These are phyloP conservation scores for Labeo catla DNA, from an alignment of 2,113 vertebrate species.

Conservation along the genomic window DNA sequence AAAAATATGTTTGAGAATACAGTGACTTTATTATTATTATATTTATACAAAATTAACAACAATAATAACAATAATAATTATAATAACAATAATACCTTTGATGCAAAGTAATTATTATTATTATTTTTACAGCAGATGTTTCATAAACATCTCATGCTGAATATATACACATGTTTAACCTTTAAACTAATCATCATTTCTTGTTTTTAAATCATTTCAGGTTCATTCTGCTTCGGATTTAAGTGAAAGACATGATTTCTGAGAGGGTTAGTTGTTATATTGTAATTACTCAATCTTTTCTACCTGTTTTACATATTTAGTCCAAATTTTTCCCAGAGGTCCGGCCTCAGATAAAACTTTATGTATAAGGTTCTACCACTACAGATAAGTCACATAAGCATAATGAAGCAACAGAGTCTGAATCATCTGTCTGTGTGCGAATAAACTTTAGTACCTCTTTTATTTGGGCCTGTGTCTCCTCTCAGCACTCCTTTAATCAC, in stretches of 20 bases:
- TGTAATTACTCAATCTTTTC: not conserved
- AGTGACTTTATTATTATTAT: too few relatives aligned
- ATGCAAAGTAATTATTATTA: not conserved
- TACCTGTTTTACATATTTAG: not conserved
- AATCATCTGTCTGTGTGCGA: not conserved
- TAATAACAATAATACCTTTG: too few relatives aligned
- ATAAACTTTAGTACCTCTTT: conserved; percentile 59
- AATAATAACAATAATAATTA: too few relatives aligned
- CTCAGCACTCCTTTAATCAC: conserved; percentile 77
- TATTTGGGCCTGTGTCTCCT: conserved; percentile 57
- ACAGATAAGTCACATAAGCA: not conserved
- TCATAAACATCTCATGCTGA: not conserved
- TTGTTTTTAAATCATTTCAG: not conserved
- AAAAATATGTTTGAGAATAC: too few relatives aligned
- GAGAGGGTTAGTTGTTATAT: not conserved
- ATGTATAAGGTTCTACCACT: not conserved
- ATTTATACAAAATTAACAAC: too few relatives aligned
- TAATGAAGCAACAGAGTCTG: not conserved
- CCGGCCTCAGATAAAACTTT: not conserved
- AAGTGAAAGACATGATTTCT: not conserved
- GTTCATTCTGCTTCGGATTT: not conserved
- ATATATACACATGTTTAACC: not conserved
- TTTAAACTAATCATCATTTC: not conserved
- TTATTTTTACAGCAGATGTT: not conserved
- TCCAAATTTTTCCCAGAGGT: not conserved